phyloP scores from a whole-genome alignment of 2,797 vertebrate genomes.

The Urocyon cinereoargenteus region DNA sequence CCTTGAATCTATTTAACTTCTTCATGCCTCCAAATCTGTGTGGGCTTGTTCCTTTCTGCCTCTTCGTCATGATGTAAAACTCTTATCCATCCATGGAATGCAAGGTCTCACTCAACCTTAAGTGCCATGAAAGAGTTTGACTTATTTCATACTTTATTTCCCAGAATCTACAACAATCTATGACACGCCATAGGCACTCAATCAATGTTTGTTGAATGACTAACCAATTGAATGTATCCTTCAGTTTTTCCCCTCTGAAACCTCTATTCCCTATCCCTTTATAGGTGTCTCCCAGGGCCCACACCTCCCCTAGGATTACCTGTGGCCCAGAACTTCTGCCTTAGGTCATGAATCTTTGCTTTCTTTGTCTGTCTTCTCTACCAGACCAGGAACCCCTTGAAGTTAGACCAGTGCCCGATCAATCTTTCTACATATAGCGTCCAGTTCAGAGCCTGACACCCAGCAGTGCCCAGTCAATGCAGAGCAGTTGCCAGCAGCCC shows the following conservation, averaged over 20 bases:
- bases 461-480: constrained; percentile 46
- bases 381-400: not conserved
- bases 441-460: not conserved
- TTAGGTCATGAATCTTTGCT: not conserved
- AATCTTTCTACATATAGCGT: not conserved
- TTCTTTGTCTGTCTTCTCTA: not conserved
- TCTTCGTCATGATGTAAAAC: not conserved
- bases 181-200: not conserved
- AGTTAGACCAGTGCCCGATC: not conserved
- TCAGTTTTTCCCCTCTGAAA: not conserved
- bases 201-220: constrained; percentile 47
- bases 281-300: not conserved
- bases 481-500: constrained; percentile 49
- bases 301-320: not conserved
- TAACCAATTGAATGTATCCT: not conserved
- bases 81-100: not conserved
- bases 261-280: not conserved
- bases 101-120: not conserved
- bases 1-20: not conserved
- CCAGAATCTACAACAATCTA: not conserved
- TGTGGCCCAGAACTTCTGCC: not conserved
- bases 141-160: constrained; percentile 6
- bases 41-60: not conserved
- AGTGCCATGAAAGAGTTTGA: not conserved
- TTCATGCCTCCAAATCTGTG: not conserved